A percentile compares a stretch with the other conserved stretches of the same genome.
phyloP scores from a whole-genome alignment of 2,888 invertebrate species.

The Apodemia mormo region DNA sequence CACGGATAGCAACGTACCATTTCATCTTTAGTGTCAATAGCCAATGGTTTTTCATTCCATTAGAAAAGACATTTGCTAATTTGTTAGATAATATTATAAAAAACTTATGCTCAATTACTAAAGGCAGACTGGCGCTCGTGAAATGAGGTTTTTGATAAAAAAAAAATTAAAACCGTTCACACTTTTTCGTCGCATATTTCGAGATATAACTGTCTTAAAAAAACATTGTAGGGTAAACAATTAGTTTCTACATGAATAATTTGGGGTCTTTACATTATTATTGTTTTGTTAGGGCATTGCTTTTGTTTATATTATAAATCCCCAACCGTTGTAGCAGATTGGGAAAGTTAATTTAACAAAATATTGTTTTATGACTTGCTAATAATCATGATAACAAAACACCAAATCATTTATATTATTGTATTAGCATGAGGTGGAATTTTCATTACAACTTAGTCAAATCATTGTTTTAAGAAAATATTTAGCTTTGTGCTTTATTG shows the following conservation, averaged over 20 bases:
- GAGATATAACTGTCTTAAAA: background rate
- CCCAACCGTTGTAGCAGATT: background rate
- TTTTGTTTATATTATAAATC: background rate
- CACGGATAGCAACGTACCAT: too few relatives aligned
- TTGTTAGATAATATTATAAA: too few relatives aligned
- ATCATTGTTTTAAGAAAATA: background rate
- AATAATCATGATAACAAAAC: background rate
- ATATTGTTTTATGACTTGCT: background rate
- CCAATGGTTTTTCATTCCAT: too few relatives aligned
- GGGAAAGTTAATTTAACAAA: background rate
- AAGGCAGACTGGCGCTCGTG: too few relatives aligned
- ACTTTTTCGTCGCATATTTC: background rate
- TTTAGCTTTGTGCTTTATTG: background rate
- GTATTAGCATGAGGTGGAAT: background rate
- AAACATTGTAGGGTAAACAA: background rate
- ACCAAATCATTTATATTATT: background rate
- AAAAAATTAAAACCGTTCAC: background rate
- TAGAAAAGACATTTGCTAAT: too few relatives aligned
- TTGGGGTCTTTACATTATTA: background rate
- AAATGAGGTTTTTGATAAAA: too few relatives aligned
- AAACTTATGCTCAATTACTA: too few relatives aligned
- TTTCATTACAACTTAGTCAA: background rate
- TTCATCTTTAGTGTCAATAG: too few relatives aligned
- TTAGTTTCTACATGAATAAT: background rate
- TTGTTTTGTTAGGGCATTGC: background rate